These are phyloP conservation scores for Mnemiopsis leidyi DNA, from an alignment of 37 sponge, comb jelly and placozoan species.

Conservation along the genomic window DNA sequence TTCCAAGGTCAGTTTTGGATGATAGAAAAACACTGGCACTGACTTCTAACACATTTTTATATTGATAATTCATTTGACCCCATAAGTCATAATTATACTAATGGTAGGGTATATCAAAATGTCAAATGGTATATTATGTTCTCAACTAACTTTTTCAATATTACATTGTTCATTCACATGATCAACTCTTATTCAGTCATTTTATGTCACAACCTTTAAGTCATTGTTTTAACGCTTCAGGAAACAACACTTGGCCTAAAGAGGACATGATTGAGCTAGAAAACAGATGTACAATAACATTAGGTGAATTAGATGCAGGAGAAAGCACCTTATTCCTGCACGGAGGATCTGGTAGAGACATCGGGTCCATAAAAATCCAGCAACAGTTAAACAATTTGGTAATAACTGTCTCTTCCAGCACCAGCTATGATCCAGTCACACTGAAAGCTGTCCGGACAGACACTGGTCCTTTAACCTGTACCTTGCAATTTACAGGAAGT, in stretches of 20 bases:
- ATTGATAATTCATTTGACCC: too few species aligned
- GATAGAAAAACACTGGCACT: too few species aligned
- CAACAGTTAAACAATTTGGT: neutral
- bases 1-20: neutral
- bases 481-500: neutral
- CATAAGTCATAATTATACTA: too few species aligned
- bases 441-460: neutral
- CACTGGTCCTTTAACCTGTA: neutral
- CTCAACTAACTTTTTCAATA: too few species aligned
- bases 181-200: too few species aligned
- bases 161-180: too few species aligned
- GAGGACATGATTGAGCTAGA: neutral
- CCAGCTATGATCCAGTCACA: neutral
- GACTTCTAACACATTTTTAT: too few species aligned
- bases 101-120: too few species aligned
- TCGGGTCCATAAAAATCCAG: neutral
- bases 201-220: too few species aligned
- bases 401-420: neutral
- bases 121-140: too few species aligned
- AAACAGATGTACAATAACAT: neutral
- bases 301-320: neutral
- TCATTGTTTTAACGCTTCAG: too few species aligned
- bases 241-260: neutral
- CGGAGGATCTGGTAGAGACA: neutral
- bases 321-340: neutral